Percentiles rank a stretch among this genome's conserved stretches.
Evolutionary conservation across 2,113 vertebrate species (phyloP).

Genomic region (Nicator chloris): DNA sequence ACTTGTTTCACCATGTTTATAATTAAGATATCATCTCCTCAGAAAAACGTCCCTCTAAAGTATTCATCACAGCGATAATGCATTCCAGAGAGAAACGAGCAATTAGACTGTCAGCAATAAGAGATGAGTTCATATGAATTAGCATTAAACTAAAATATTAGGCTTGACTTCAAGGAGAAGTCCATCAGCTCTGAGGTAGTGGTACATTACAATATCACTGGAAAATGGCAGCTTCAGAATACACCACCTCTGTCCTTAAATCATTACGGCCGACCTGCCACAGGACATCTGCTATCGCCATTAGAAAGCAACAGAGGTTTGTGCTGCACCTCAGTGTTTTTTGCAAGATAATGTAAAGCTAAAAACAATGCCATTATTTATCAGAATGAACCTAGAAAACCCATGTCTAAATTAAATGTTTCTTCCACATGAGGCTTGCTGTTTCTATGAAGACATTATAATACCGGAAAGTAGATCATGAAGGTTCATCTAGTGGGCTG

Average conservation of each 20-base stretch:
- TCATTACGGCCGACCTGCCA: background rate
- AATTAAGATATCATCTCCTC: background rate
- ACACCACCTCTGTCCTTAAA: background rate
- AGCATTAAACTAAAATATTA: background rate
- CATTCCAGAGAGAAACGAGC: background rate
- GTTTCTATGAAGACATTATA: background rate
- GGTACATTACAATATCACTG: background rate
- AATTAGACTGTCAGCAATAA: background rate
- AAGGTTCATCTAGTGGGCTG: background rate
- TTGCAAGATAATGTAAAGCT: background rate
- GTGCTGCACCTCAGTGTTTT: background rate
- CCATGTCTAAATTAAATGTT: background rate
- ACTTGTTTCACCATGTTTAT: background rate
- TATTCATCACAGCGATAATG: background rate
- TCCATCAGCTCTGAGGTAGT: background rate
- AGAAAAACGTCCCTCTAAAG: background rate
- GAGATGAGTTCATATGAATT: background rate
- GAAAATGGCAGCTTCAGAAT: background rate
- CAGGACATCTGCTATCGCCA: background rate
- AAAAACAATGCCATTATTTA: background rate
- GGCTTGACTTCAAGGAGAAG: background rate
- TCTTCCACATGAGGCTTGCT: background rate
- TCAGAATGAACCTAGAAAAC: background rate
- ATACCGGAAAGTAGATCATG: background rate
- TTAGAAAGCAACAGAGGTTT: background rate